Evolutionary conservation across 2,113 vertebrate species (phyloP).

Genomic region (Pelmatolapia mariae): DNA sequence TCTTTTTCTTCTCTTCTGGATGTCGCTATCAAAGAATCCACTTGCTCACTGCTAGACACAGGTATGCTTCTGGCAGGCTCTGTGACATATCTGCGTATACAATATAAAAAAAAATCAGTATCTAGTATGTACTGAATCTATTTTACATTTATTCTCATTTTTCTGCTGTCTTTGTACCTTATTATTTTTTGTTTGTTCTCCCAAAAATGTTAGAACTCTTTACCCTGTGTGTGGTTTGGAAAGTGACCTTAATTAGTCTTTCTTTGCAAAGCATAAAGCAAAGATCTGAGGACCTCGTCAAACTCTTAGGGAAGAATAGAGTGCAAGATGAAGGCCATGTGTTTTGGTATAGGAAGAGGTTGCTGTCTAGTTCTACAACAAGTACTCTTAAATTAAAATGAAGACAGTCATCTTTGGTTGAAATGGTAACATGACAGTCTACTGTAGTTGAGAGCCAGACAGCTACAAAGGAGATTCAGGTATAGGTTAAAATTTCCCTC

Average conservation of each 20-base stretch:
- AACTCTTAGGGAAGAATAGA: neutral
- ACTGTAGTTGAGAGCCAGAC: neutral
- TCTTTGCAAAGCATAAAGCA: neutral
- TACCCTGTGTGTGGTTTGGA: neutral
- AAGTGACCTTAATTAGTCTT: neutral
- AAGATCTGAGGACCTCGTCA: neutral
- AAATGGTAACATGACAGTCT: neutral
- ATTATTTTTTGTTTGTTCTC: neutral
- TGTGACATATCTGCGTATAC: neutral
- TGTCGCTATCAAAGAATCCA: conserved; percentile 41
- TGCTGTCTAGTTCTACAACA: neutral
- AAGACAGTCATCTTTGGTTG: neutral
- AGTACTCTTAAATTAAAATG: neutral
- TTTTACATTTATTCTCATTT: neutral
- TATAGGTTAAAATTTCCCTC: neutral
- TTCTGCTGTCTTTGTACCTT: neutral
- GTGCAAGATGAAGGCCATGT: neutral
- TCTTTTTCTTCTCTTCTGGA: conserved; percentile 24
- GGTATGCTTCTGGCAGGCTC: neutral
- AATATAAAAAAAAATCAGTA: neutral
- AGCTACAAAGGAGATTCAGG: neutral
- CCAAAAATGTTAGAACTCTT: neutral
- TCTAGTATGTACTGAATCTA: neutral
- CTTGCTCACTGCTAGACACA: conserved; percentile 11
- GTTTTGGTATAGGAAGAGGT: neutral